These are phyloP conservation scores for Phasianus colchicus DNA, from an alignment of 2,113 vertebrate species.

Conservation along the genomic window DNA sequence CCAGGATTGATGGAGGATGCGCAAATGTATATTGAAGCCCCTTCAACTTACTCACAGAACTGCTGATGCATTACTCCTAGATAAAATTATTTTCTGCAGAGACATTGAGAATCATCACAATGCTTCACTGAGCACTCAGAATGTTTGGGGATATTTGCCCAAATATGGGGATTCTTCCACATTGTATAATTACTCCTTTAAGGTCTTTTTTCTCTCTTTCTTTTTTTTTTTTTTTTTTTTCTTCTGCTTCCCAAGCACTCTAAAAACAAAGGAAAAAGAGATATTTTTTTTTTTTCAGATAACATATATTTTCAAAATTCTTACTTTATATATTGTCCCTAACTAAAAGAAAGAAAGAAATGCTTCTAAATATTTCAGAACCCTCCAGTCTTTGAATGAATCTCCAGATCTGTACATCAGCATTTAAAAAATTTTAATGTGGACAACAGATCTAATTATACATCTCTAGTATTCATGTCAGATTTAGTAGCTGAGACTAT, in stretches of 20 bases:
- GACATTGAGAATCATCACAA: neutral
- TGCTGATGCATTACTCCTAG: neutral
- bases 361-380: neutral
- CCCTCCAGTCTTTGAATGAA: neutral
- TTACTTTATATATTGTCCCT: neutral
- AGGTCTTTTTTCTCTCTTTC: no score
- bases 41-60: neutral
- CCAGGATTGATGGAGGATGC: neutral
- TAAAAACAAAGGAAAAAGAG: neutral
- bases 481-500: neutral
- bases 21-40: neutral
- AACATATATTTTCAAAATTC: neutral
- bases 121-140: neutral
- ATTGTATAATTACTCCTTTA: neutral
- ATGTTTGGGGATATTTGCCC: neutral
- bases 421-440: neutral
- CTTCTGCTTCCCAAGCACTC: neutral
- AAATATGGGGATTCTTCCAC: neutral
- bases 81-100: neutral
- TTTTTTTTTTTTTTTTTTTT: neutral
- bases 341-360: neutral
- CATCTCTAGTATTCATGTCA: neutral
- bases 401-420: neutral
- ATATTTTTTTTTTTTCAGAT: neutral
- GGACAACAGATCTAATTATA: neutral